phyloP scores from a whole-genome alignment of 1,140 invertebrate species.

The Calephelis virginiensis region DNA sequence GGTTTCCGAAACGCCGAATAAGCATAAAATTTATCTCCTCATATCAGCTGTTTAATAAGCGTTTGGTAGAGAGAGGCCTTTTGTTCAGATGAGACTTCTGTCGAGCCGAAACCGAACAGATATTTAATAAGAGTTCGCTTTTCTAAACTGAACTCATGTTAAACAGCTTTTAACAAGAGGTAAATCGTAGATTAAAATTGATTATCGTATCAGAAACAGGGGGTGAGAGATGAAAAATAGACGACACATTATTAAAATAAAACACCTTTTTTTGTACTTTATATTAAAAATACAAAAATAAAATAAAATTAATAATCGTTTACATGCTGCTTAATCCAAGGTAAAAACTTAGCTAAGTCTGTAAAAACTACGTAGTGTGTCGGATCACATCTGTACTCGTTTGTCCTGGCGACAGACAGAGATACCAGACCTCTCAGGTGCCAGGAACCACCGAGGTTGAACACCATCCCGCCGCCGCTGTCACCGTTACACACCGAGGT shows the following conservation, averaged over 20 bases:
- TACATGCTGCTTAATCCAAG: conserved; percentile 72
- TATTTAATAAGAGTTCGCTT: too few species aligned
- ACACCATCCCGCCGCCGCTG: conserved; percentile 81
- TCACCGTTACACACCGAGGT: conserved; percentile 80
- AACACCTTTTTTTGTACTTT: conserved; percentile 8
- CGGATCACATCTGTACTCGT: conserved; percentile 76
- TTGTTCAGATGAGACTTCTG: too few species aligned
- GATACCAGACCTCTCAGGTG: conserved; percentile 79
- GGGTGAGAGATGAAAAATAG: too few species aligned
- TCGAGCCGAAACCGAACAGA: too few species aligned
- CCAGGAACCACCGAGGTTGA: conserved; percentile 63
- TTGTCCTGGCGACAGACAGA: conserved; percentile 72
- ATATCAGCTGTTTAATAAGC: too few species aligned
- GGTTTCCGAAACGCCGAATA: too few species aligned
- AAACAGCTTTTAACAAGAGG: too few species aligned
- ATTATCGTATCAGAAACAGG: too few species aligned
- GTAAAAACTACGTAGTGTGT: conserved; percentile 79
- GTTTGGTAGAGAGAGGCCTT: too few species aligned
- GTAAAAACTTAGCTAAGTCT: conserved; percentile 78
- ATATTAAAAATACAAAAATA: conserved; percentile 15
- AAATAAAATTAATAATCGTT: conserved; percentile 28
- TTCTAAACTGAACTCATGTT: too few species aligned
- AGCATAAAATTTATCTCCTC: too few species aligned
- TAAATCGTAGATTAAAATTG: too few species aligned
- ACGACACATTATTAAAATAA: neutral